Evolutionary conservation across 2,797 vertebrate genomes (phyloP).

Genomic region (Sandelia bainsii): DNA sequence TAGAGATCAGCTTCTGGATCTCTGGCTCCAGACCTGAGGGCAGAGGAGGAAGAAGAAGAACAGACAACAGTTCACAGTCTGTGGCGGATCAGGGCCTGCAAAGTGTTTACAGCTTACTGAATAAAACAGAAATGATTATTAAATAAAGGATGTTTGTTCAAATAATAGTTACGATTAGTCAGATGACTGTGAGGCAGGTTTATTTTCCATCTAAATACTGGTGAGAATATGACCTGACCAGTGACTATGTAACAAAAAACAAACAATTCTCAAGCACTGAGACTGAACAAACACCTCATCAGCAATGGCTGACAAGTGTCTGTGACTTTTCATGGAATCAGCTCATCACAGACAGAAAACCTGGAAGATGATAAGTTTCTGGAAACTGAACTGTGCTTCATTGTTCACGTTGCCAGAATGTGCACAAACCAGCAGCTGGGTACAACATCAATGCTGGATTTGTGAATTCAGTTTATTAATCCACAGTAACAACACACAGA

Average conservation of each 20-base stretch:
- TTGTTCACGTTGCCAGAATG: background rate
- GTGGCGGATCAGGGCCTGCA: background rate
- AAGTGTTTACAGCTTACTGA: background rate
- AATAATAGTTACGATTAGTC: background rate
- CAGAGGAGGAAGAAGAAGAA: background rate
- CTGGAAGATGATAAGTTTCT: background rate
- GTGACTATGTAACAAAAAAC: background rate
- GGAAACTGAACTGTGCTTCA: background rate
- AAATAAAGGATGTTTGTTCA: no score
- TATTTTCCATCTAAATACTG: background rate
- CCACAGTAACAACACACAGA: background rate
- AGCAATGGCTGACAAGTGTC: background rate
- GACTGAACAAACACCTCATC: background rate
- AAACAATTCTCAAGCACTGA: background rate
- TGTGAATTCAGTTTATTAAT: no score
- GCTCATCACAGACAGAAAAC: background rate
- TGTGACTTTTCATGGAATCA: constrained; percentile 15
- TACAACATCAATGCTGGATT: background rate
- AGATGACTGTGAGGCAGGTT: background rate
- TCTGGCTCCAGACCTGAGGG: constrained; percentile 92
- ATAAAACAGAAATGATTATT: background rate
- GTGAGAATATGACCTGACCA: background rate
- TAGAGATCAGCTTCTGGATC: constrained; percentile 94
- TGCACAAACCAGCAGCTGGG: background rate
- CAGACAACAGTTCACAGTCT: background rate